phyloP scores from a whole-genome alignment of 37 sponge, comb jelly and placozoan species.

The Aphrocallistes beatrix region DNA sequence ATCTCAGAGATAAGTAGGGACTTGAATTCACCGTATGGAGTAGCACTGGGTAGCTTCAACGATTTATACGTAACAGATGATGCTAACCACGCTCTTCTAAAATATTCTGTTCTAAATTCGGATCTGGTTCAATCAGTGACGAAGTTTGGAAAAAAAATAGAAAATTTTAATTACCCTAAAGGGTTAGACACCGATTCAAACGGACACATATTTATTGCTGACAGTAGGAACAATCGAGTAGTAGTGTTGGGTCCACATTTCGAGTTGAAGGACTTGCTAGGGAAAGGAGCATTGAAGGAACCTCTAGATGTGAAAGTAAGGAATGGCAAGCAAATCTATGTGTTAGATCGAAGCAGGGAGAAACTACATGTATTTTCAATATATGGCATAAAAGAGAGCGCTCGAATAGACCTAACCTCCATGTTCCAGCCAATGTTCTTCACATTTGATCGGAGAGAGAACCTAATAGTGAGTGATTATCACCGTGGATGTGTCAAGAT shows the following conservation, averaged over 20 bases:
- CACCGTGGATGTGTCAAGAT: neutral
- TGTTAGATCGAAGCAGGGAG: neutral
- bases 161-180: neutral
- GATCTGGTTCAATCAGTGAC: neutral
- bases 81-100: neutral
- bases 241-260: neutral
- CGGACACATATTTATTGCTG: neutral
- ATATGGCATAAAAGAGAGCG: neutral
- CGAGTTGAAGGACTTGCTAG: neutral
- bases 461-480: neutral
- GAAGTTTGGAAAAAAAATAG: neutral
- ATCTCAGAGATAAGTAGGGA: neutral
- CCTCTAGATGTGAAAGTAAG: conserved; percentile 1
- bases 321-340: neutral
- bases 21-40: neutral
- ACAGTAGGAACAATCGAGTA: neutral
- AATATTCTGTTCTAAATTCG: neutral
- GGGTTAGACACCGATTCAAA: neutral
- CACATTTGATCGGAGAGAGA: neutral
- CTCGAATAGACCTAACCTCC: neutral
- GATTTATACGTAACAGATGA: neutral
- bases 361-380: neutral
- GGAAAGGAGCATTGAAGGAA: neutral
- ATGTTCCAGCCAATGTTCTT: neutral
- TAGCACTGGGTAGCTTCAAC: neutral